Evolutionary conservation across 1,140 invertebrate genomes (phyloP).

Genomic region (Venustaconcha ellipsiformis): DNA sequence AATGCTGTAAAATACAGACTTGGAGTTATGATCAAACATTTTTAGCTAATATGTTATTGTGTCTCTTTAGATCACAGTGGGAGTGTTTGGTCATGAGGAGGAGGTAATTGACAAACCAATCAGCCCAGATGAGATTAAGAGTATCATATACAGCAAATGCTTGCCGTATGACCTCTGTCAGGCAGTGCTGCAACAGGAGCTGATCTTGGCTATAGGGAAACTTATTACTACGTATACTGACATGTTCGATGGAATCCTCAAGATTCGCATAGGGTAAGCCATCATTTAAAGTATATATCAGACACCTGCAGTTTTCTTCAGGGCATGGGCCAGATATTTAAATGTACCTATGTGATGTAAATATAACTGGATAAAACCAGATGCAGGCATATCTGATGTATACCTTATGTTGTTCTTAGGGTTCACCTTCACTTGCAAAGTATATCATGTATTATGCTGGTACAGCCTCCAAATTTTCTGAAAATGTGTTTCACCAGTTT

Average conservation of each 20-base stretch:
- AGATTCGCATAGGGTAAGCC: constrained; percentile 88
- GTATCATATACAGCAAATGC: constrained; percentile 66
- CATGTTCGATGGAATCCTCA: constrained; percentile 95
- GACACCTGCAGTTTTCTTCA: background rate
- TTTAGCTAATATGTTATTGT: no score
- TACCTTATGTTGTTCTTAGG: background rate
- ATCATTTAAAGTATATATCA: background rate
- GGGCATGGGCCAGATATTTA: background rate
- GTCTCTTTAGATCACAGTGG: constrained; percentile 85
- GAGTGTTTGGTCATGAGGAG: constrained; percentile 93
- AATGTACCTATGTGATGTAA: no score
- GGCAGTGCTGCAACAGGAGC: constrained; percentile 96
- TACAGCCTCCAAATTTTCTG: no score
- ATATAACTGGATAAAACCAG: background rate
- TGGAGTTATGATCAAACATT: no score
- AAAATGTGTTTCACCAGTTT: no score
- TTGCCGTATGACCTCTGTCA: constrained; percentile 90
- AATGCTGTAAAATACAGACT: no score
- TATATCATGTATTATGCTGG: no score
- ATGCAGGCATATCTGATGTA: no score
- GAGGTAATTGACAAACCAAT: constrained; percentile 97
- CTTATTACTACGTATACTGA: constrained; percentile 92
- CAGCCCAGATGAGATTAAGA: constrained; percentile 88
- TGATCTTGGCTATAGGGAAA: constrained; percentile 94
- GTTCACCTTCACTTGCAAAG: no score